Conservation (phyloP, 2,888 invertebrate genomes). For the Sesia apiformis region DNA sequence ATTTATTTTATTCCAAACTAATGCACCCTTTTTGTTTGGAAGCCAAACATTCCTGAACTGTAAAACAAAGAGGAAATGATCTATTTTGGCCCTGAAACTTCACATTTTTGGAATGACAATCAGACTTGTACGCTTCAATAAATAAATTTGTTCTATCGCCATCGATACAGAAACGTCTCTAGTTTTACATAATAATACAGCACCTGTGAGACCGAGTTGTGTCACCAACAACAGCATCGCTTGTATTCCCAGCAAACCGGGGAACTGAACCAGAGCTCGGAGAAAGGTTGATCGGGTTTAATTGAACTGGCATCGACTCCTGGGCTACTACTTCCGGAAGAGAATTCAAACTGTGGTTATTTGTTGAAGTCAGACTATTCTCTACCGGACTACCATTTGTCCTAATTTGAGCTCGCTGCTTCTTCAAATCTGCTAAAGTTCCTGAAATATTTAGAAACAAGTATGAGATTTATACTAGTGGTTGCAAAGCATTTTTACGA, state of each 20-base stretch:
- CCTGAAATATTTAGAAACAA: conserved; percentile 50
- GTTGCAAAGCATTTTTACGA: too few relatives aligned
- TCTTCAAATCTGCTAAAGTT: conserved; percentile 94
- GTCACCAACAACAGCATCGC: conserved; percentile 84
- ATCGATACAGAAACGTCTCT: neutral
- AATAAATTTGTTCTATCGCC: conserved; percentile 7
- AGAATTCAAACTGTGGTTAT: conserved; percentile 60
- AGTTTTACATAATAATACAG: conserved; percentile 80
- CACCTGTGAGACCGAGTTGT: conserved; percentile 79
- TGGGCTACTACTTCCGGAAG: conserved; percentile 48
- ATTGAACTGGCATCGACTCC: conserved; percentile 58
- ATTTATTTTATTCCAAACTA: too few relatives aligned
- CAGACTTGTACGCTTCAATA: conserved; percentile 44
- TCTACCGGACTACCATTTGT: conserved; percentile 76
- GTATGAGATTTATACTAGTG: too few relatives aligned
- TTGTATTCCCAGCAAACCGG: conserved; percentile 83
- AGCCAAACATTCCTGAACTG: neutral
- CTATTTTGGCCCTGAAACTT: neutral
- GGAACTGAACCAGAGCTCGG: conserved; percentile 58
- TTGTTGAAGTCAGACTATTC: conserved; percentile 52
- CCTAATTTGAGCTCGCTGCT: conserved; percentile 89
- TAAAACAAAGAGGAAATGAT: conserved; percentile 1
- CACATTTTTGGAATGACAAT: conserved; percentile 52
- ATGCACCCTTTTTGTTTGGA: neutral
- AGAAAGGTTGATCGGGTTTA: conserved; percentile 59